A percentile compares a stretch with the other conserved stretches of the same genome.
These are phyloP conservation scores for Maconellicoccus hirsutus DNA, from an alignment of 1,140 invertebrate species.

Conservation along the genomic window DNA sequence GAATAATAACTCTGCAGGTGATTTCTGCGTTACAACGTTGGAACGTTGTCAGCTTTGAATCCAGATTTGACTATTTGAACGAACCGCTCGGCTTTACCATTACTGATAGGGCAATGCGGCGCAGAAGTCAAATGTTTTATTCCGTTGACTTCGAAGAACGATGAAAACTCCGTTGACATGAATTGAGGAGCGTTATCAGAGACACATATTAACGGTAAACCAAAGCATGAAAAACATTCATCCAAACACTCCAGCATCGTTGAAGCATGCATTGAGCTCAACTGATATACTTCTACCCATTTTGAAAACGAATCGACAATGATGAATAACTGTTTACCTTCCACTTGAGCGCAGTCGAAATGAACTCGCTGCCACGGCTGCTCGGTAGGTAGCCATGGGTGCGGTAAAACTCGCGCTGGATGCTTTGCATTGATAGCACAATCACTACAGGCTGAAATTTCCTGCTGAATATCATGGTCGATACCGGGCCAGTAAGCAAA, in stretches of 20 bases:
- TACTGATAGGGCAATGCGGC: conserved; percentile 32
- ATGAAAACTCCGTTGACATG: conserved; percentile 28
- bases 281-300: conserved; percentile 33
- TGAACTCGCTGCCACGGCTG: neutral
- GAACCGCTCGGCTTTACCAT: conserved; percentile 33
- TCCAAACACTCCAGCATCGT: conserved; percentile 27
- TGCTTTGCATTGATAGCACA: neutral
- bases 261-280: conserved; percentile 24
- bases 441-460: neutral
- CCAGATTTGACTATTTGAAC: conserved; percentile 35
- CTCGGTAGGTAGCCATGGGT: neutral
- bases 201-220: conserved; percentile 29
- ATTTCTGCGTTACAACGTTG: neutral
- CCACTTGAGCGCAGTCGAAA: neutral
- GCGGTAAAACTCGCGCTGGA: neutral
- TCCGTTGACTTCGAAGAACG: conserved; percentile 30
- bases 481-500: neutral
- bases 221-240: conserved; percentile 30
- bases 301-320: conserved; percentile 32
- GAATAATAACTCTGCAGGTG: too few relatives aligned
- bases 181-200: conserved; percentile 32
- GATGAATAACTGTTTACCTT: neutral
- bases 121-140: conserved; percentile 29
- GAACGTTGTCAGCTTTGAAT: conserved; percentile 28
- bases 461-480: neutral